A percentile compares a stretch with the other conserved stretches of the same genome.
These are phyloP conservation scores for Lycaon pictus DNA, from an alignment of 2,113 vertebrate genomes.

Conservation along the genomic window DNA sequence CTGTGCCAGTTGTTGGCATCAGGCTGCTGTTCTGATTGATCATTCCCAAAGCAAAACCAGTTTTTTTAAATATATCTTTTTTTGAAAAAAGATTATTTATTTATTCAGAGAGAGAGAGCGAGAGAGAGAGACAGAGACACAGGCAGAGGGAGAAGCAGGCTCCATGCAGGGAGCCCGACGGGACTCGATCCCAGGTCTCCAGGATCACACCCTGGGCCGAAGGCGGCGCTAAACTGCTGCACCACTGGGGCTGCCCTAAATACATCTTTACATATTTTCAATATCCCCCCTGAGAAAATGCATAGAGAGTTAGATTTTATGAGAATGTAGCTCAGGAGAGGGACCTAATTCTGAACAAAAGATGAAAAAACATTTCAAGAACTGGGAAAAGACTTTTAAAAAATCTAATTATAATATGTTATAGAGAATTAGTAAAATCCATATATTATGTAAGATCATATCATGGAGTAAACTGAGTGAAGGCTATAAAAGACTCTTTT, in stretches of 20 bases:
- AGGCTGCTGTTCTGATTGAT: background rate
- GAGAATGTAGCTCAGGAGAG: background rate
- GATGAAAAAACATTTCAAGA: background rate
- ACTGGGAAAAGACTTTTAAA: background rate
- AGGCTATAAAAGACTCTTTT: background rate
- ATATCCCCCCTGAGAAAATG: background rate
- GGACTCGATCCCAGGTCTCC: too few relatives aligned
- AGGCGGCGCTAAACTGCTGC: too few relatives aligned
- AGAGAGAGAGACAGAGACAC: too few relatives aligned
- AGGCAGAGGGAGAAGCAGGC: too few relatives aligned
- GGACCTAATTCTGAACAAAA: conserved; percentile 31
- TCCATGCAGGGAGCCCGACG: too few relatives aligned
- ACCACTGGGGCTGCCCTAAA: too few relatives aligned
- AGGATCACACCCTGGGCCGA: too few relatives aligned
- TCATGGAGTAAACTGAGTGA: background rate
- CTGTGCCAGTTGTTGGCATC: background rate
- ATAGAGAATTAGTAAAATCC: background rate
- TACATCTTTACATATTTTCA: background rate
- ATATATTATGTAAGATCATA: background rate
- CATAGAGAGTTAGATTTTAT: background rate
- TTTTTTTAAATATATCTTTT: background rate
- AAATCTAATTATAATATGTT: background rate
- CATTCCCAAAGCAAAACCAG: background rate
- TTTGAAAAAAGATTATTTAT: too few relatives aligned
- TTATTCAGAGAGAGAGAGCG: too few relatives aligned